These are phyloP conservation scores for Oscarella lobularis DNA, from an alignment of 37 sponge, comb jelly and placozoan species.

Conservation along the genomic window DNA sequence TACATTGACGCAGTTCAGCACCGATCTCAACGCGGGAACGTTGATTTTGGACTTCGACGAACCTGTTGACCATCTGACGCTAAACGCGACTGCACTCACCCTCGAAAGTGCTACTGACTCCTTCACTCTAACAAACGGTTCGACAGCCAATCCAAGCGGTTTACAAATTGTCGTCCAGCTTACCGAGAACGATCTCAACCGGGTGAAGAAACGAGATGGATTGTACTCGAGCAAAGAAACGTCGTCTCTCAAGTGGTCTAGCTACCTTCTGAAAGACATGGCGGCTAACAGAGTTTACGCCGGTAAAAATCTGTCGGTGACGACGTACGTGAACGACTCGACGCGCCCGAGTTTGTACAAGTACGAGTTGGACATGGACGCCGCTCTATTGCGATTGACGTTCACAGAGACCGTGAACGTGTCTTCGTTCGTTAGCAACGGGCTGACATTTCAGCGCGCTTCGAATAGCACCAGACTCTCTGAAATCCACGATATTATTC, in stretches of 20 bases:
- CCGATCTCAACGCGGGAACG: slow-evolving; percentile 42
- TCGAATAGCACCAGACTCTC: slow-evolving; percentile 2
- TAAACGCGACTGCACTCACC: slow-evolving; percentile 27
- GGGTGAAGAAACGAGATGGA: slow-evolving; percentile 37
- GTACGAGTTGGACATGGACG: slow-evolving; percentile 74
- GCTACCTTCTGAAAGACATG: slow-evolving; percentile 30
- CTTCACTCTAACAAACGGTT: slow-evolving; percentile 49
- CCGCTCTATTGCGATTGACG: slow-evolving; percentile 30
- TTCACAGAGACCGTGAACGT: slow-evolving; percentile 87
- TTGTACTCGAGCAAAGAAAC: background rate
- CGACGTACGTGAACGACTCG: slow-evolving; percentile 35
- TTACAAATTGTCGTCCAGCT: slow-evolving; percentile 25
- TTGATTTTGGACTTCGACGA: slow-evolving; percentile 59
- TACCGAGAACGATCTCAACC: slow-evolving; percentile 53
- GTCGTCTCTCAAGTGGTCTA: background rate
- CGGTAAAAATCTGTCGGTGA: slow-evolving; percentile 6
- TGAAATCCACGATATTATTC: too few relatives aligned
- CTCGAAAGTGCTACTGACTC: slow-evolving; percentile 37
- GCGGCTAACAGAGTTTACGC: slow-evolving; percentile 37
- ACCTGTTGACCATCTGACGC: slow-evolving; percentile 47
- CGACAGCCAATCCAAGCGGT: slow-evolving; percentile 16
- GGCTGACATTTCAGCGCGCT: background rate
- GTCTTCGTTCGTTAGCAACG: slow-evolving; percentile 14
- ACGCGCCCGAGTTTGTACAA: slow-evolving; percentile 49
- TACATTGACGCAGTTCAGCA: slow-evolving; percentile 16